Conservation (phyloP, 2,113 vertebrate genomes). For the Aspiorhynchus laticeps region DNA sequence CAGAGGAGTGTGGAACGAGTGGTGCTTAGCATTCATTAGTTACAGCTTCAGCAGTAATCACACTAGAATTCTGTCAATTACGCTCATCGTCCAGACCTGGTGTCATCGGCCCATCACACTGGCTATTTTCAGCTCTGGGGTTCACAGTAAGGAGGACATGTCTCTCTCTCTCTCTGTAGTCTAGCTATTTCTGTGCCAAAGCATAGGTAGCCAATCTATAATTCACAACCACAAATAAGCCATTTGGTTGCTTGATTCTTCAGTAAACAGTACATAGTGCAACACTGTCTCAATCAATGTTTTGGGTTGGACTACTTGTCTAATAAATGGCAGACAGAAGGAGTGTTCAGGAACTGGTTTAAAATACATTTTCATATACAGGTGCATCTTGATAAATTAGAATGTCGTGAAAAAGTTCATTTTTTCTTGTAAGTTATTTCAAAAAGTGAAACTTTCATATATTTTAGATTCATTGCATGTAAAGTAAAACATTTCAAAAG, state of each 20-base stretch:
- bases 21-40: conserved; percentile 57
- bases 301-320: neutral
- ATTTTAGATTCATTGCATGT: no score
- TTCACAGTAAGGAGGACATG: neutral
- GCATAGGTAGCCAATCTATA: conserved; percentile 7
- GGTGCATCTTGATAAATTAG: no score
- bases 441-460: no score
- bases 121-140: conserved; percentile 47
- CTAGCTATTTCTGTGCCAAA: neutral
- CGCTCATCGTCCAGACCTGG: conserved; percentile 28
- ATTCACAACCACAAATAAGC: neutral
- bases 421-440: no score
- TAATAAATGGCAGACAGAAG: neutral
- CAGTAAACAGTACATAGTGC: neutral
- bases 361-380: neutral
- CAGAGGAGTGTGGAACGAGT: conserved; percentile 1
- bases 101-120: conserved; percentile 33
- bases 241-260: neutral
- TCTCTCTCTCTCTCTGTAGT: neutral
- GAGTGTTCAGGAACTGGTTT: neutral
- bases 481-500: no score
- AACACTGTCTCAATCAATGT: neutral
- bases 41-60: conserved; percentile 40
- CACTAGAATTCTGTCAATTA: conserved; percentile 53
- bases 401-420: no score